A percentile compares a stretch with the other conserved stretches of the same genome.
Conservation (phyloP, 2,888 invertebrate species). For the Sphaerophoria rueppellii region DNA sequence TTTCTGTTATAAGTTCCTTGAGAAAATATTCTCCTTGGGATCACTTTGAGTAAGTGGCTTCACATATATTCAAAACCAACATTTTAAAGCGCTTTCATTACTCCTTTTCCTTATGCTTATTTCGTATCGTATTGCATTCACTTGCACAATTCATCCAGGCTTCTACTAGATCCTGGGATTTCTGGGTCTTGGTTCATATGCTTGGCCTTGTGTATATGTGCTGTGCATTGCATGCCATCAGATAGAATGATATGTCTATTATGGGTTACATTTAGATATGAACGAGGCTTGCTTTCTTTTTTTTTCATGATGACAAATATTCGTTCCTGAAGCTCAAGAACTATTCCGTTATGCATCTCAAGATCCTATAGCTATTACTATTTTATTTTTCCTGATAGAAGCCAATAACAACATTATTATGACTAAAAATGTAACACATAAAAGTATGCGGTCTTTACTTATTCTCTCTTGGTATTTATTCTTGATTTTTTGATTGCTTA, state of each 20-base stretch:
- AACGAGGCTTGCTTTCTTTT: conserved; percentile 2
- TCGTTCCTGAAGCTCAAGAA: conserved; percentile 50
- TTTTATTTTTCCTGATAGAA: conserved; percentile 15
- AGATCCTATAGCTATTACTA: conserved; percentile 39
- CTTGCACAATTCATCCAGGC: conserved; percentile 29
- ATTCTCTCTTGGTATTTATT: no score
- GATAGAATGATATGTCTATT: conserved; percentile 49
- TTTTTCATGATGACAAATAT: conserved; percentile 58
- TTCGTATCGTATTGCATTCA: conserved; percentile 22
- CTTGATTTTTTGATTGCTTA: no score
- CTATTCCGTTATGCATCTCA: conserved; percentile 42
- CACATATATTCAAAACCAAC: conserved; percentile 70
- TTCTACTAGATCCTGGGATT: neutral
- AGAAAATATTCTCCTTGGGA: conserved; percentile 52
- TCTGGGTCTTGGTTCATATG: conserved; percentile 5
- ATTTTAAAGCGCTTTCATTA: conserved; percentile 59
- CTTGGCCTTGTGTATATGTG: conserved; percentile 40
- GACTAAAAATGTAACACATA: conserved; percentile 2
- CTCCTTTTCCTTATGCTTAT: conserved; percentile 27
- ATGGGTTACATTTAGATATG: conserved; percentile 45
- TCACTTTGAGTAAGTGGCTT: conserved; percentile 64
- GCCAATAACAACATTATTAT: conserved; percentile 47
- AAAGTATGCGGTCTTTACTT: conserved; percentile 13
- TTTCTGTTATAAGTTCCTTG: conserved; percentile 54
- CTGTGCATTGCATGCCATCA: no score